Base-by-base conservation (phyloP, 2,797 vertebrate species). In the Sylvia borin region DNA sequence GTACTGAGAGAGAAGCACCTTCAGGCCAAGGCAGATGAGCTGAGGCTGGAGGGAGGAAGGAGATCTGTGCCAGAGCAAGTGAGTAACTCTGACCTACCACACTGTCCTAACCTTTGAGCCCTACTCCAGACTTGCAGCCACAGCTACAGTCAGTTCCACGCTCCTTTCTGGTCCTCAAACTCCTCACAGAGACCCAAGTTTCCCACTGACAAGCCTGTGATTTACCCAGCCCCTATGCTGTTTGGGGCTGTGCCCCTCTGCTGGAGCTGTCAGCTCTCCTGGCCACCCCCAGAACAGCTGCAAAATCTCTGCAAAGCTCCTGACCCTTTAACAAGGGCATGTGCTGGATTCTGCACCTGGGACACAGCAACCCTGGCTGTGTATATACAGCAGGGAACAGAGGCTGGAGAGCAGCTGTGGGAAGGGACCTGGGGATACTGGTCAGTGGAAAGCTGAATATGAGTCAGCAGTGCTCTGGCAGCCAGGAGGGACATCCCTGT, bases 381-480 rank as follows among this genome's bases (percentile, higher is more conserved):
- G 55, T 43, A 36, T 2, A 2, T 3, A 12, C 48, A 55, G 27
- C 10, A 55, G 36, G 27, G 50, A 68, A 43, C 8, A 7, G 32
- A 68, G 71, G 48, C 48, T 75, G 86, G 26, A 75, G 16, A 50
- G 50, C 15, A 55, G 62, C 55, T 61, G 13, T 6, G 50, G 50
- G 50, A 38, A 76, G 43, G 34, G 19, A 70, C 13, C 55, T 70
- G 64, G 32, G 24, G 15, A 24, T 42, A 22, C 55, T 70, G 57
- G 62, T 43, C 24, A n/a, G 1, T 7, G 9, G 11, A 7, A 31
- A n/a, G n/a, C 0, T 60, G 45, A 38, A 18, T 13, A 2, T 9
- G 36, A 82, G 38, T 13, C 57, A 70, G 55, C 32, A 82, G 36
- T 38, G 55, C 32, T 71, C 42, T 62, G 71, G 42, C 32, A 70